Evolutionary conservation across 2,797 vertebrate genomes (phyloP).

Genomic region (Pantherophis vulpinus): DNA sequence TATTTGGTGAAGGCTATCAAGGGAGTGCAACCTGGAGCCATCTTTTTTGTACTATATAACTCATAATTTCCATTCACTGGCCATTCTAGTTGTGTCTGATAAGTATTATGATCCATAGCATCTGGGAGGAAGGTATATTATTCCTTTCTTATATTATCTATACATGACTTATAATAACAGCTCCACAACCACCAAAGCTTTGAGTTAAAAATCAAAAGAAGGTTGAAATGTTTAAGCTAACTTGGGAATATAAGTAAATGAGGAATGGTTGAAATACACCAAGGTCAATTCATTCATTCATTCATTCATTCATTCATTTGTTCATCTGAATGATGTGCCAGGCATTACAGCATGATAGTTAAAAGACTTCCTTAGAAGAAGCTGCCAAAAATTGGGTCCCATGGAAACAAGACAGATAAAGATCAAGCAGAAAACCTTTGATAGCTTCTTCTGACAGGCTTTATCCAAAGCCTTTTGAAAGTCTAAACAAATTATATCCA

Average conservation of each 20-base stretch:
- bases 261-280: background rate
- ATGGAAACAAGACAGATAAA: slow-evolving; percentile 15
- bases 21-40: background rate
- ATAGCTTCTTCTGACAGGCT: slow-evolving; percentile 25
- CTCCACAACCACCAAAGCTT: background rate
- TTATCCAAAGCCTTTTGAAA: slow-evolving; percentile 35
- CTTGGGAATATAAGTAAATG: background rate
- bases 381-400: slow-evolving; percentile 7
- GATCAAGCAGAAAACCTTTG: slow-evolving; percentile 30
- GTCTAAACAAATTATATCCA: slow-evolving; percentile 31
- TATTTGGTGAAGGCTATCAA: background rate
- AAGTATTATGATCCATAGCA: background rate
- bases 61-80: background rate
- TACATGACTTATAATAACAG: background rate
- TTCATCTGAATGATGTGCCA: slow-evolving; percentile 4
- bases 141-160: background rate
- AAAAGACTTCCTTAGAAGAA: slow-evolving; percentile 17
- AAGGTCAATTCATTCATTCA: slow-evolving; percentile 20
- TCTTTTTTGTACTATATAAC: background rate
- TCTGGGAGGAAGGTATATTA: background rate
- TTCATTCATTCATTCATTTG: background rate
- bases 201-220: background rate
- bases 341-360: background rate
- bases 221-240: background rate
- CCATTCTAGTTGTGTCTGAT: background rate